Base-by-base conservation (phyloP, 2,888 invertebrate genomes). In the Netelia fuscicornis region DNA sequence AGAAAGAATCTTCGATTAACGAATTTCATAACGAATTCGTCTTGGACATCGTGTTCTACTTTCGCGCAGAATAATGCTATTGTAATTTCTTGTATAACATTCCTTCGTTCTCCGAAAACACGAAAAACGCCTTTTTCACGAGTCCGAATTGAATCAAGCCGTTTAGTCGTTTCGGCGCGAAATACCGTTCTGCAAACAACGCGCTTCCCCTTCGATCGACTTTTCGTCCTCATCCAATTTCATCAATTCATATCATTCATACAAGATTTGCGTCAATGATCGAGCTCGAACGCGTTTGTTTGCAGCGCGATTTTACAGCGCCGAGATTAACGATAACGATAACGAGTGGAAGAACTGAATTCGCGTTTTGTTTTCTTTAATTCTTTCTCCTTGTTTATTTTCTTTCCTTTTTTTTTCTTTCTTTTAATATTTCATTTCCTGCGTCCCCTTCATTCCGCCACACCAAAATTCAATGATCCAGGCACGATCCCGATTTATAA, bases 181-280 rank as follows among this genome's bases (percentile, higher is more conserved):
- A 74, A 30, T 77, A 25, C 44, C 65, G 71, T 60, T 5, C 6
- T 77, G 78, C 30, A 62, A 85, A 58, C 64, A 42, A 60, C 48
- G 23, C 42, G 48, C 25, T 37, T 70, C 42, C 44, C 9, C 42
- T 83, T 86, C 86, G 90, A 85, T 91, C 91, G 92, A 92, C 92
- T 93, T 92, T 93, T 92, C 90, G 89, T 85, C 91, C 91, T 93
- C 93, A 90, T 90, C 87, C 75, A 84, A 88, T 86, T 90, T 93
- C 92, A 92, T 92, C 92, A 90, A 86, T 89, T 87, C 92, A 91
- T 92, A 92, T 93, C 92, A 91, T 91, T 88, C 92, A 92, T 92
- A 90, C 89, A 92, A 88, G 89, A 89, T 91, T 90, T 92, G 92
- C 92, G 93, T 93, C 93, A 88, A 93, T 92, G 89, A 90, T 91